phyloP scores from a whole-genome alignment of 2,888 invertebrate genomes.

The Myopa tessellatipennis region DNA sequence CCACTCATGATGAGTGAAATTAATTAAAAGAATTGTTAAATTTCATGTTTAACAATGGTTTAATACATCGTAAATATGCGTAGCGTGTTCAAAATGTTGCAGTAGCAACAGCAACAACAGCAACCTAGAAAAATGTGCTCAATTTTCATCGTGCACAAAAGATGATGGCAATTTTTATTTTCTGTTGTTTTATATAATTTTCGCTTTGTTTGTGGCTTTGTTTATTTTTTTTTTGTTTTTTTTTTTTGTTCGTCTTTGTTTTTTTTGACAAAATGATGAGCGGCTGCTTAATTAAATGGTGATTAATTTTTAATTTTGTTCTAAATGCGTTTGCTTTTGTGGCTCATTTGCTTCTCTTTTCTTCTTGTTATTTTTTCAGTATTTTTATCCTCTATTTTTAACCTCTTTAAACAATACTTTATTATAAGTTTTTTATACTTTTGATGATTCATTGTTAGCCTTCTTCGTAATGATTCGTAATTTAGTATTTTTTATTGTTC shows the following conservation, averaged over 20 bases:
- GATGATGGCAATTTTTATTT: not conserved
- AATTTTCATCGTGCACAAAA: too few species aligned
- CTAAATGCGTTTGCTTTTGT: not conserved
- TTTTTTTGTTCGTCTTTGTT: not conserved
- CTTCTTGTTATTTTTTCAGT: not conserved
- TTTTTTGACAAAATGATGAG: constrained; percentile 7
- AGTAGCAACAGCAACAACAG: not conserved
- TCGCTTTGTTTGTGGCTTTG: not conserved
- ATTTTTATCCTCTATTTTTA: not conserved
- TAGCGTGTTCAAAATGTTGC: not conserved
- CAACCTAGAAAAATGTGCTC: not conserved
- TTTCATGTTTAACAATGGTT: constrained; percentile 61
- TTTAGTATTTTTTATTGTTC: too few species aligned
- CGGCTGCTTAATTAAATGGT: constrained; percentile 2
- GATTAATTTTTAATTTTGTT: constrained; percentile 11
- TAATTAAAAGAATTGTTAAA: constrained; percentile 61
- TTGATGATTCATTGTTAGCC: too few species aligned
- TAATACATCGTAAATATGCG: constrained; percentile 55
- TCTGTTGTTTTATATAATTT: not conserved
- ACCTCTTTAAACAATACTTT: not conserved
- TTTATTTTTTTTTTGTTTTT: not conserved
- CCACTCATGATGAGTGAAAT: constrained; percentile 40
- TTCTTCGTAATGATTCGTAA: too few species aligned
- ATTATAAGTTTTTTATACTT: too few species aligned
- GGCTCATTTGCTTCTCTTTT: not conserved